These are phyloP conservation scores for Ectemnius lituratus DNA, from an alignment of 2,888 invertebrate genomes.

Conservation along the genomic window DNA sequence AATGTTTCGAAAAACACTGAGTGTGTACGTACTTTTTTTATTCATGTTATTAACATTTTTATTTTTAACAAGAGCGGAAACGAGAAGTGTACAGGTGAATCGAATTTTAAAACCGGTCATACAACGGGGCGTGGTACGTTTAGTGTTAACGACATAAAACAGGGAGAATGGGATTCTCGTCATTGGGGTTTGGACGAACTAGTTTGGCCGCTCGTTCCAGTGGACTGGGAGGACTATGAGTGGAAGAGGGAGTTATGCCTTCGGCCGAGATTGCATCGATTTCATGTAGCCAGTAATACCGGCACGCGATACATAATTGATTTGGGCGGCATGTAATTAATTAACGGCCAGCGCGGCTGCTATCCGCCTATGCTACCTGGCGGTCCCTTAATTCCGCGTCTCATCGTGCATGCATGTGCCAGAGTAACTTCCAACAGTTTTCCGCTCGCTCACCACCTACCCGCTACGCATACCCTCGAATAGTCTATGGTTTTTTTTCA, in stretches of 20 bases:
- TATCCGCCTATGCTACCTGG: constrained; percentile 12
- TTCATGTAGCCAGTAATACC: constrained; percentile 12
- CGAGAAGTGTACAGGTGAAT: too few relatives aligned
- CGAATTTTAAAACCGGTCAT: too few relatives aligned
- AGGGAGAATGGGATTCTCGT: neutral
- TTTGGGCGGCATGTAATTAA: constrained; percentile 28
- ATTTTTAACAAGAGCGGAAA: too few relatives aligned
- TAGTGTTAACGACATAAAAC: neutral
- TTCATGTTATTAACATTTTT: too few relatives aligned
- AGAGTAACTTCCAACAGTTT: too few relatives aligned
- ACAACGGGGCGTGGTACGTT: too few relatives aligned
- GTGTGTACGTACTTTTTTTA: too few relatives aligned
- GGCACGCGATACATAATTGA: constrained; percentile 34
- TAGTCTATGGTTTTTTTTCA: too few relatives aligned
- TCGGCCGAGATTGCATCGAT: constrained; percentile 25
- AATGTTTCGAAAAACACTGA: too few relatives aligned
- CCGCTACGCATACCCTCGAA: too few relatives aligned
- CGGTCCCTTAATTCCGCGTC: constrained; percentile 16
- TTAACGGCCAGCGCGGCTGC: constrained; percentile 17
- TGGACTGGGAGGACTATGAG: neutral
- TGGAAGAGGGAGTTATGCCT: neutral
- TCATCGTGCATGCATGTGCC: too few relatives aligned
- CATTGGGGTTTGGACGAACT: neutral
- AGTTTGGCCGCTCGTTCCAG: neutral
- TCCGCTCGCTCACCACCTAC: too few relatives aligned